Conservation (phyloP, 2,113 vertebrate species). For the Antidorcas marsupialis region DNA sequence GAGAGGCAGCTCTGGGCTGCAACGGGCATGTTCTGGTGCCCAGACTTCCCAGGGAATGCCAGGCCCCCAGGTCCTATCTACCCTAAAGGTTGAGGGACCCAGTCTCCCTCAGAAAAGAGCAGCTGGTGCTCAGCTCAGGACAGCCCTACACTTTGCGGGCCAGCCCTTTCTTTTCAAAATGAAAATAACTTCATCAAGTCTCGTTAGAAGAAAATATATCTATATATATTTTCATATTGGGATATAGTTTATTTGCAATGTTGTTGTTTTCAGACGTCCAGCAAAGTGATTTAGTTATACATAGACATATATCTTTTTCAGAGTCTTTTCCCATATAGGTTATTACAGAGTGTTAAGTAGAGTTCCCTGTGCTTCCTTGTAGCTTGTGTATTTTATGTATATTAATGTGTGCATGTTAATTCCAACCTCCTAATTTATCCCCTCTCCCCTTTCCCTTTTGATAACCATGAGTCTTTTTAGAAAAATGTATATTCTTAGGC, state of each 20-base stretch:
- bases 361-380: neutral
- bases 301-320: neutral
- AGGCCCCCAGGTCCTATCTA: neutral
- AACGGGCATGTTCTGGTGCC: neutral
- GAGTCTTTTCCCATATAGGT: neutral
- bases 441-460: neutral
- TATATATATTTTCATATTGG: neutral
- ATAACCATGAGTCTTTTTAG: neutral
- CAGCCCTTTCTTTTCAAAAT: neutral
- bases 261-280: neutral
- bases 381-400: neutral
- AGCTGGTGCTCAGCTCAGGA: neutral
- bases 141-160: neutral
- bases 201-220: neutral
- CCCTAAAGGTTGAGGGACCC: neutral
- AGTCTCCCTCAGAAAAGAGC: neutral
- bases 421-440: neutral
- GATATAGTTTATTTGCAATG: neutral
- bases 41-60: neutral
- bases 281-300: neutral
- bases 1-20: neutral
- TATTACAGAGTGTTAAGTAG: neutral
- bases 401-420: neutral
- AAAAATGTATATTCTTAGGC: neutral
- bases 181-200: neutral